Conservation (phyloP, 2,113 vertebrate species). For the Colistium nudipinnis region DNA sequence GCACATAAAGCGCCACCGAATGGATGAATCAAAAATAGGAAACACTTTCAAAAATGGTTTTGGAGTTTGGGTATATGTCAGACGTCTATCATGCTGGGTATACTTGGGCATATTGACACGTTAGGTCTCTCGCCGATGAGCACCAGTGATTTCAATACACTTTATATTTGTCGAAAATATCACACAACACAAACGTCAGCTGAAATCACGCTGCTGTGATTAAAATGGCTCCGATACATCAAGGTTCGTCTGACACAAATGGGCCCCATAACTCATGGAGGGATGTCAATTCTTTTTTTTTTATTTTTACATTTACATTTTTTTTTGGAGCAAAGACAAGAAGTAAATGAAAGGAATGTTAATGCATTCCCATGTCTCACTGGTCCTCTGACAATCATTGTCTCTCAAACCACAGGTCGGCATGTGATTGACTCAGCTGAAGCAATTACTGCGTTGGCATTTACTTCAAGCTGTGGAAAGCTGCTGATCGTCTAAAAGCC, state of each 20-base stretch:
- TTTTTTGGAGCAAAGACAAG: neutral
- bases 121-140: neutral
- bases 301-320: too few relatives aligned
- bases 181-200: neutral
- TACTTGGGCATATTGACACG: neutral
- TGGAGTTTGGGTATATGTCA: too few relatives aligned
- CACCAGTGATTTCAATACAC: neutral
- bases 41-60: too few relatives aligned
- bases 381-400: neutral
- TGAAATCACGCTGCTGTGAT: neutral
- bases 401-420: conserved; percentile 17
- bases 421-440: conserved; percentile 5
- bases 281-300: too few relatives aligned
- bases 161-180: neutral
- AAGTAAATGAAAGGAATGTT: neutral
- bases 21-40: neutral
- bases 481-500: conserved; percentile 31
- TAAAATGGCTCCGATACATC: neutral
- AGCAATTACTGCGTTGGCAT: conserved; percentile 2
- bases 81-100: neutral
- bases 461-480: conserved; percentile 22
- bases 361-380: neutral
- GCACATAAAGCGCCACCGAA: neutral
- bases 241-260: neutral
- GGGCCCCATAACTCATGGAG: neutral